These are phyloP conservation scores for Ophthalmolycus amberensis DNA, from an alignment of 2,113 vertebrate genomes.

Conservation along the genomic window DNA sequence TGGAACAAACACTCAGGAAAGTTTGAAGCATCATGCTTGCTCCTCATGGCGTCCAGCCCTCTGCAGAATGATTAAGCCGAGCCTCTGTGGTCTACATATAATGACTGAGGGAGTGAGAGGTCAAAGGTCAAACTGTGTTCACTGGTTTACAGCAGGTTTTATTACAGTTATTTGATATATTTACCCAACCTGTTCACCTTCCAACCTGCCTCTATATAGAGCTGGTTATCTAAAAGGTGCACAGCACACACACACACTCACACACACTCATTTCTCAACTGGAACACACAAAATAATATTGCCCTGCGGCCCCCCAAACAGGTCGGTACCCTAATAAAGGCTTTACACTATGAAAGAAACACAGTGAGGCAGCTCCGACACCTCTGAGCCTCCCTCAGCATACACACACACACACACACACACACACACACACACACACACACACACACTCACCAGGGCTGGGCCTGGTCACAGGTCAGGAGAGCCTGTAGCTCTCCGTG, in stretches of 20 bases:
- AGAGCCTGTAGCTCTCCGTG: conserved; percentile 79
- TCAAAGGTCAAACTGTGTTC: conserved; percentile 64
- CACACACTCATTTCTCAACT: conserved; percentile 54
- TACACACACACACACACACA: conserved; percentile 19
- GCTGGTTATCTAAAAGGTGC: conserved; percentile 65
- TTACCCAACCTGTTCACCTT: conserved; percentile 65
- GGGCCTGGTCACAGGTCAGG: conserved; percentile 84
- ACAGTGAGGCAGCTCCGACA: conserved; percentile 79
- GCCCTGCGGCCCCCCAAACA: conserved; percentile 82
- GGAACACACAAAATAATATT: conserved; percentile 83
- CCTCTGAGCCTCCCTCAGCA: conserved; percentile 79
- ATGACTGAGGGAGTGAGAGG: conserved; percentile 43
- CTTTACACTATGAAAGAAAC: conserved; percentile 83
- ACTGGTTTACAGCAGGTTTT: conserved; percentile 68
- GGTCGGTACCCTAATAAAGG: conserved; percentile 84
- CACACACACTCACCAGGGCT: neutral
- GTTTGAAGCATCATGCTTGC: conserved; percentile 2
- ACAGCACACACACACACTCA: conserved; percentile 19
- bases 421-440: neutral
- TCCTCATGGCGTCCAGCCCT: conserved; percentile 5
- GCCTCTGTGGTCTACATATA: conserved; percentile 46
- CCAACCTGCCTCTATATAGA: conserved; percentile 56
- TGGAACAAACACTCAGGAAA: conserved; percentile 10
- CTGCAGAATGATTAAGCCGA: conserved; percentile 41
- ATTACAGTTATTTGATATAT: conserved; percentile 73